Conservation (phyloP, 2,113 vertebrate genomes). For the Leptobrachium leishanense region DNA sequence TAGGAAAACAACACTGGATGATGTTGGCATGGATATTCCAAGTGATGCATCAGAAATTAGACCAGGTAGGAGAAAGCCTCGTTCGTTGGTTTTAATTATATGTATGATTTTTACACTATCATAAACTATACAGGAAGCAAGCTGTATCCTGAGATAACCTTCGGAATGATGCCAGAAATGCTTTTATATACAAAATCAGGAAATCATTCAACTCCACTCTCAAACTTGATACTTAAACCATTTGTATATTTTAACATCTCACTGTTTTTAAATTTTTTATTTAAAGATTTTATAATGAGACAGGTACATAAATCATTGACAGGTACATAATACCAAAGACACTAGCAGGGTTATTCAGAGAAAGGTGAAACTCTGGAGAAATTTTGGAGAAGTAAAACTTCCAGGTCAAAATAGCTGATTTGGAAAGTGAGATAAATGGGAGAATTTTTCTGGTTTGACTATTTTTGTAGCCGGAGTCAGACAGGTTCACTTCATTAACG, state of each 20-base stretch:
- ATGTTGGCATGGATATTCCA: conserved; percentile 80
- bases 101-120: neutral
- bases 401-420: too few relatives aligned
- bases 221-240: conserved; percentile 39
- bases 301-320: too few relatives aligned
- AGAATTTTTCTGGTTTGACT: too few relatives aligned
- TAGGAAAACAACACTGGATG: conserved; percentile 70
- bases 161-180: conserved; percentile 39
- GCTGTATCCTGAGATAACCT: conserved; percentile 47
- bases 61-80: conserved; percentile 72
- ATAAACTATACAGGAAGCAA: conserved; percentile 54
- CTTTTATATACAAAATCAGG: conserved; percentile 44
- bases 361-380: too few relatives aligned
- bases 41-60: conserved; percentile 76
- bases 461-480: too few relatives aligned
- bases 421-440: too few relatives aligned
- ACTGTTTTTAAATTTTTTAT: too few relatives aligned
- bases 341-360: too few relatives aligned
- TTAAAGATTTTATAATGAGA: too few relatives aligned
- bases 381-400: too few relatives aligned
- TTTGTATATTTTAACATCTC: neutral
- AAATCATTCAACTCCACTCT: conserved; percentile 16
- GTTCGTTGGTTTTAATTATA: conserved; percentile 49
- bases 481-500: too few relatives aligned
- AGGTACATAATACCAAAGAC: too few relatives aligned